Evolutionary conservation across 2,888 invertebrate species (phyloP).

Genomic region (Eugnorisma glareosa): DNA sequence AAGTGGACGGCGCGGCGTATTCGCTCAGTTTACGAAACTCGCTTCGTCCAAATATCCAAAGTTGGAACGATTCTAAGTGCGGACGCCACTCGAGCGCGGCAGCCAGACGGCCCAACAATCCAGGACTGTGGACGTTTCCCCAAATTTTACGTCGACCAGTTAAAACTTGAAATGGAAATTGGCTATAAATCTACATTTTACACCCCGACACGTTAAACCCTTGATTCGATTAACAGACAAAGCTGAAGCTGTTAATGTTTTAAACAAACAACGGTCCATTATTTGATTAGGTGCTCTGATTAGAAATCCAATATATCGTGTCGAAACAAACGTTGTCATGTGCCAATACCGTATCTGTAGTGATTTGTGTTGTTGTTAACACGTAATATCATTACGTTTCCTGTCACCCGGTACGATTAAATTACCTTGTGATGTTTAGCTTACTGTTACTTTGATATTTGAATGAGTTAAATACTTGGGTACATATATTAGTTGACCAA

Average conservation of each 20-base stretch:
- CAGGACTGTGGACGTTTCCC: not conserved
- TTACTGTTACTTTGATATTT: not conserved
- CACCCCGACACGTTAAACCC: conserved; percentile 39
- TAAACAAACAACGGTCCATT: conserved; percentile 48
- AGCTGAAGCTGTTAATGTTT: conserved; percentile 35
- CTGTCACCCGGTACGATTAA: not conserved
- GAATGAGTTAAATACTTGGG: not conserved
- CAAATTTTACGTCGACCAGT: conserved; percentile 38
- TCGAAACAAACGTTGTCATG: conserved; percentile 14
- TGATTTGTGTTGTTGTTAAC: conserved; percentile 30
- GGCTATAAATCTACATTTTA: conserved; percentile 56
- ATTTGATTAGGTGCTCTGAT: conserved; percentile 52
- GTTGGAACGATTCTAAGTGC: conserved; percentile 43
- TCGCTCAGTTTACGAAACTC: conserved; percentile 44
- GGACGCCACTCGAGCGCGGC: conserved; percentile 14
- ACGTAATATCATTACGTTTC: conserved; percentile 16
- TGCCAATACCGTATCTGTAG: conserved; percentile 24
- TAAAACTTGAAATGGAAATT: conserved; percentile 49
- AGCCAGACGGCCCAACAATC: not conserved
- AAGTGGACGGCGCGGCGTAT: conserved; percentile 36
- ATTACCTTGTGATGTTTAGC: not conserved
- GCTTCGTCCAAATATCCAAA: conserved; percentile 53
- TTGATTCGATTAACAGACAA: conserved; percentile 48
- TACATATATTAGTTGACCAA: not conserved
- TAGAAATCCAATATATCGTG: conserved; percentile 49